Percentiles rank a stretch among this genome's conserved stretches.
phyloP scores from a whole-genome alignment of 1,140 invertebrate genomes.

The Achroia grisella region DNA sequence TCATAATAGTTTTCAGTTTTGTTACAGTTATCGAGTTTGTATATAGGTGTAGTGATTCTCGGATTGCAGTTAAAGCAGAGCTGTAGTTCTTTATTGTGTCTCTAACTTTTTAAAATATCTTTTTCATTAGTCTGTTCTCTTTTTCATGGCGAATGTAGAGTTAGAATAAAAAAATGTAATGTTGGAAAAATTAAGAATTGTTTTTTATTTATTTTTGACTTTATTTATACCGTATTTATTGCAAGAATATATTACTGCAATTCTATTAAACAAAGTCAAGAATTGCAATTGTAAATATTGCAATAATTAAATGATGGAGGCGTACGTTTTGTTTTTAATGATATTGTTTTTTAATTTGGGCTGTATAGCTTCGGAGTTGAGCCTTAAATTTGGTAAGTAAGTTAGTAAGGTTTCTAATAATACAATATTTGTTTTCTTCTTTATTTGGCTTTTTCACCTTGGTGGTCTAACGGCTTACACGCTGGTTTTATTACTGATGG shows the following conservation, averaged over 20 bases:
- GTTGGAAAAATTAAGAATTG: slow-evolving; percentile 53
- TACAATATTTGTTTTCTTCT: background rate
- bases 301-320: slow-evolving; percentile 29
- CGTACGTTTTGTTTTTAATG: slow-evolving; percentile 28
- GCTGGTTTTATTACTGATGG: no score
- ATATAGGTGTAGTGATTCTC: no score
- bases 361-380: slow-evolving; percentile 44
- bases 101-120: no score
- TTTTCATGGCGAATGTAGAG: no score
- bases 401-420: background rate
- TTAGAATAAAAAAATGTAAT: slow-evolving; percentile 22
- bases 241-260: slow-evolving; percentile 58
- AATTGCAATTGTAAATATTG: slow-evolving; percentile 37
- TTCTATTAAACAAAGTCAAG: slow-evolving; percentile 49
- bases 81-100: no score
- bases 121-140: no score
- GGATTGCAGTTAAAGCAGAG: no score
- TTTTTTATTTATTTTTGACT: slow-evolving; percentile 51
- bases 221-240: slow-evolving; percentile 51
- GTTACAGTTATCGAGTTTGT: no score
- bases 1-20: no score
- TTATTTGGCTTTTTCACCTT: no score
- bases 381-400: slow-evolving; percentile 49
- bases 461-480: no score
- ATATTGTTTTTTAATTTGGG: slow-evolving; percentile 41